phyloP scores from a whole-genome alignment of 2,797 vertebrate genomes.

The Poeciliopsis paucimaculata region DNA sequence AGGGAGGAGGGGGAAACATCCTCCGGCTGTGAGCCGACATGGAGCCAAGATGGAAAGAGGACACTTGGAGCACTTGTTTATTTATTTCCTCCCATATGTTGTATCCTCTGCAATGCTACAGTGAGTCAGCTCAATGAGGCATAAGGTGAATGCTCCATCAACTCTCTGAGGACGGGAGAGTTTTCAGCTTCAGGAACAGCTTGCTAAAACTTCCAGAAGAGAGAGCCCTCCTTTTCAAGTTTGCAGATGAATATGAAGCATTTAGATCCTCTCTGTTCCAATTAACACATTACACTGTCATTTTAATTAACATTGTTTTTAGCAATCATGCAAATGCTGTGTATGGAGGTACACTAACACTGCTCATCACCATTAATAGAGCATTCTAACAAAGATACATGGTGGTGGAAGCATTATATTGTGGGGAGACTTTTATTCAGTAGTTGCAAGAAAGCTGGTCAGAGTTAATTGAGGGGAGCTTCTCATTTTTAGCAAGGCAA shows the following conservation, averaged over 20 bases:
- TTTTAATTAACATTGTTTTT: neutral
- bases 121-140: conserved; percentile 75
- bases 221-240: conserved; percentile 39
- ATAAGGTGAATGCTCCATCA: conserved; percentile 68
- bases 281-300: neutral
- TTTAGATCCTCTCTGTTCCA: conserved; percentile 25
- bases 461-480: neutral
- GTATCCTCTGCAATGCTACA: conserved; percentile 72
- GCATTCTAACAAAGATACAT: neutral
- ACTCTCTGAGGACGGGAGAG: conserved; percentile 56
- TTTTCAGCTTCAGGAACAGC: conserved; percentile 44
- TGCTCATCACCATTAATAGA: neutral
- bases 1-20: conserved; percentile 48
- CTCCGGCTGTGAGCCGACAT: conserved; percentile 54
- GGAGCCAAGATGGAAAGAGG: conserved; percentile 68
- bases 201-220: conserved; percentile 43
- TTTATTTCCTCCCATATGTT: conserved; percentile 75
- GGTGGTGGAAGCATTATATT: neutral
- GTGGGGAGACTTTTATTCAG: neutral
- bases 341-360: neutral
- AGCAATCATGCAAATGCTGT: neutral
- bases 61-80: conserved; percentile 72
- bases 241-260: conserved; percentile 27
- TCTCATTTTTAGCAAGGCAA: neutral
- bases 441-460: neutral